Conservation (phyloP, 2,888 invertebrate species). For the Diadegma fenestrale region DNA sequence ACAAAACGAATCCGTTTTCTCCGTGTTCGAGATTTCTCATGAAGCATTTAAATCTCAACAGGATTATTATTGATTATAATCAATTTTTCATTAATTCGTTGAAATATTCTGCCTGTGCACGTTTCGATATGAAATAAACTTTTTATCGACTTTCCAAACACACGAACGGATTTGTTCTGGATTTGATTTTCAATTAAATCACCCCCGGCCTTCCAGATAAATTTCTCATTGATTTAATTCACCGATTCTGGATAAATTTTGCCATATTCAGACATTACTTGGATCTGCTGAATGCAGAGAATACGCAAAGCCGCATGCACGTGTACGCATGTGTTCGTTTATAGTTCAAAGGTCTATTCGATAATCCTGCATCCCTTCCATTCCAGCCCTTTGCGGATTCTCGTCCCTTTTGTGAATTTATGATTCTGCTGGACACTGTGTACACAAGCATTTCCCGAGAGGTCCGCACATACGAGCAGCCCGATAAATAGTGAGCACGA, state of each 20-base stretch:
- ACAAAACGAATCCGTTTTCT: too few species aligned
- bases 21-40: neutral
- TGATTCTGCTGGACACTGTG: constrained; percentile 46
- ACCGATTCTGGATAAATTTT: constrained; percentile 46
- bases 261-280: constrained; percentile 16
- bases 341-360: constrained; percentile 34
- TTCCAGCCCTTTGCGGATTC: neutral
- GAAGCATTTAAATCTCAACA: neutral
- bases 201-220: neutral
- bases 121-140: neutral
- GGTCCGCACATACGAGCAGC: constrained; percentile 17
- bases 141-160: neutral
- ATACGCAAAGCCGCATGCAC: neutral
- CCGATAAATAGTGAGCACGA: constrained; percentile 35
- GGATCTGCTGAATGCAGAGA: neutral
- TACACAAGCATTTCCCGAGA: constrained; percentile 29
- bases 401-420: constrained; percentile 51
- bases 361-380: constrained; percentile 42
- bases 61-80: neutral
- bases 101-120: neutral
- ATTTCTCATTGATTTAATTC: constrained; percentile 51
- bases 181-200: constrained; percentile 9
- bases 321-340: neutral
- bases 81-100: neutral
- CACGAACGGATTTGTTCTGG: neutral